A percentile compares a stretch with the other conserved stretches of the same genome.
Evolutionary conservation across 2,113 vertebrate species (phyloP).

Genomic region (Ctenodactylus gundi): DNA sequence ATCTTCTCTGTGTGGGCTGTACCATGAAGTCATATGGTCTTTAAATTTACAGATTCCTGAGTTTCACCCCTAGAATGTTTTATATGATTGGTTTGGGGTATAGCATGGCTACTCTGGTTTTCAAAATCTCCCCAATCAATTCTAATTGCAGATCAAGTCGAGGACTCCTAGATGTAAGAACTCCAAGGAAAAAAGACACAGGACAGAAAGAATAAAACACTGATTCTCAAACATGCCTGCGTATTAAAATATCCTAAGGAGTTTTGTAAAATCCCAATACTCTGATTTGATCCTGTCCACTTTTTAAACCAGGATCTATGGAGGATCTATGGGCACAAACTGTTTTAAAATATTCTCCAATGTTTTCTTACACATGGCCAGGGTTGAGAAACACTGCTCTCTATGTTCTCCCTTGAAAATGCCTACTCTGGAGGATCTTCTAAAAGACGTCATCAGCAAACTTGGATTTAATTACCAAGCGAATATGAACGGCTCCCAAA

Average conservation of each 20-base stretch:
- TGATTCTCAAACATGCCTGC: neutral
- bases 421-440: neutral
- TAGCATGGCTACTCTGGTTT: neutral
- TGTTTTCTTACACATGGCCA: neutral
- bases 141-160: neutral
- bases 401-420: neutral
- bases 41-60: neutral
- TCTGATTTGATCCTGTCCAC: neutral
- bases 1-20: neutral
- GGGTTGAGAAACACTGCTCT: neutral
- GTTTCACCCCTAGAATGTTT: neutral
- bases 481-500: neutral
- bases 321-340: neutral
- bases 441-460: neutral
- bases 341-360: neutral
- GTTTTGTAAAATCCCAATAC: neutral
- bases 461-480: neutral
- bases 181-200: neutral
- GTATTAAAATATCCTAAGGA: neutral
- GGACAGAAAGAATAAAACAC: neutral
- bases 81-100: neutral
- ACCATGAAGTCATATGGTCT: neutral
- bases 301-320: slow-evolving; percentile 27
- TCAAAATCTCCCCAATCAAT: neutral
- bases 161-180: neutral